Percentiles rank a stretch among this genome's conserved stretches.
These are phyloP conservation scores for Doris montereyensis DNA, from an alignment of 2,888 invertebrate genomes.

Conservation along the genomic window DNA sequence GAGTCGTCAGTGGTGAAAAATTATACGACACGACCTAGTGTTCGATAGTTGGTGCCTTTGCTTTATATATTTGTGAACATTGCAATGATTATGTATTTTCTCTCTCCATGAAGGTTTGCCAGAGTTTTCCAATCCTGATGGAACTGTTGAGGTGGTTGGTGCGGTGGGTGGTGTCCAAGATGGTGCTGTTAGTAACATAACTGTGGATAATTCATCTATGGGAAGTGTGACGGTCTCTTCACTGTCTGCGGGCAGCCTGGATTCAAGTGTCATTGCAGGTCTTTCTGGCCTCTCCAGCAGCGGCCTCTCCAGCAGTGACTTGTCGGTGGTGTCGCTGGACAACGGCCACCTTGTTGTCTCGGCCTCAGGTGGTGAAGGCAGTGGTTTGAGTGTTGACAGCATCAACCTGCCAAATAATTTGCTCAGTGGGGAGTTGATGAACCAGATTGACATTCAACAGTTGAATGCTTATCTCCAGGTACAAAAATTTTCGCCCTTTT, in stretches of 20 bases:
- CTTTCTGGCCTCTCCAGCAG: constrained; percentile 40
- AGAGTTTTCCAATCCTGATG: constrained; percentile 48
- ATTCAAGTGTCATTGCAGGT: constrained; percentile 39
- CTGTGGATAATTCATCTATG: constrained; percentile 50
- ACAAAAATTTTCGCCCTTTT: no score
- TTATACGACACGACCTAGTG: no score
- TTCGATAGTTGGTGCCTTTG: no score
- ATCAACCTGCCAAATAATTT: constrained; percentile 40
- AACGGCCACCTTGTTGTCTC: constrained; percentile 41
- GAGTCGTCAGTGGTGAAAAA: no score
- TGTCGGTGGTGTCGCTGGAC: constrained; percentile 37
- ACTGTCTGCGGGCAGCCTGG: constrained; percentile 38
- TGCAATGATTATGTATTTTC: no score
- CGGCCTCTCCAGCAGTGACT: no score
- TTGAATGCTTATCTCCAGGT: constrained; percentile 43
- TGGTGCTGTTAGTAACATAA: constrained; percentile 41
- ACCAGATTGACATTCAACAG: constrained; percentile 41
- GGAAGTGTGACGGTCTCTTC: constrained; percentile 48
- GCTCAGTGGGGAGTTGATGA: constrained; percentile 41
- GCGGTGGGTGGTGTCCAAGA: constrained; percentile 31
- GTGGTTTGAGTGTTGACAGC: constrained; percentile 41
- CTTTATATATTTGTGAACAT: no score
- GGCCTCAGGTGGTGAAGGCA: constrained; percentile 40
- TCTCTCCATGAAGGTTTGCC: constrained; percentile 25
- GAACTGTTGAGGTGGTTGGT: constrained; percentile 42